phyloP scores from a whole-genome alignment of 1,140 invertebrate species.

The Aphelenchoides besseyi region DNA sequence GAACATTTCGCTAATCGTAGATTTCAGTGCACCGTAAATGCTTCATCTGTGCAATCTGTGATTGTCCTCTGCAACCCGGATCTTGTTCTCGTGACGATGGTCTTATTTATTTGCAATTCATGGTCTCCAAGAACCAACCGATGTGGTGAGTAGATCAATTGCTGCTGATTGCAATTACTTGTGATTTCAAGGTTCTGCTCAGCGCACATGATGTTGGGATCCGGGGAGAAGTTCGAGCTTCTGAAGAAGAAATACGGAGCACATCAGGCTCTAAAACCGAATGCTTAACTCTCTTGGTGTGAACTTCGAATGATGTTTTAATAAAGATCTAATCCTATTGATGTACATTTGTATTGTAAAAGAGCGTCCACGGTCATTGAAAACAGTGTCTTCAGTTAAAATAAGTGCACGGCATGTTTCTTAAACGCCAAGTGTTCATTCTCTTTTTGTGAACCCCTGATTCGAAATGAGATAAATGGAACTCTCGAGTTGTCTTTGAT shows the following conservation, averaged over 20 bases:
- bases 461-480: too few relatives aligned
- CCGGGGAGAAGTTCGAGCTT: constrained; percentile 20
- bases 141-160: constrained; percentile 14
- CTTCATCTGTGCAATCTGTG: constrained; percentile 8
- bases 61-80: constrained; percentile 9
- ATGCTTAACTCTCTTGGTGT: not conserved
- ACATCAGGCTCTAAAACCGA: not conserved
- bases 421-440: too few relatives aligned
- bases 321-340: too few relatives aligned
- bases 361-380: too few relatives aligned
- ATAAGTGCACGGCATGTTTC: too few relatives aligned
- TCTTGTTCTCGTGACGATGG: constrained; percentile 22
- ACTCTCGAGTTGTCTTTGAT: too few relatives aligned
- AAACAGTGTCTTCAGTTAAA: too few relatives aligned
- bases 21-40: not conserved
- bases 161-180: not conserved
- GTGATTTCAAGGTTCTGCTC: not conserved
- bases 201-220: constrained; percentile 10
- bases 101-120: constrained; percentile 16
- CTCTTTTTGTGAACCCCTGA: too few relatives aligned
- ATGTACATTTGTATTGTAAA: too few relatives aligned
- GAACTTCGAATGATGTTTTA: not conserved
- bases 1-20: too few relatives aligned
- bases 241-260: constrained; percentile 23
- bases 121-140: not conserved